These are phyloP conservation scores for Leptinotarsa undecemlineata DNA, from an alignment of 1,140 invertebrate species.

Conservation along the genomic window DNA sequence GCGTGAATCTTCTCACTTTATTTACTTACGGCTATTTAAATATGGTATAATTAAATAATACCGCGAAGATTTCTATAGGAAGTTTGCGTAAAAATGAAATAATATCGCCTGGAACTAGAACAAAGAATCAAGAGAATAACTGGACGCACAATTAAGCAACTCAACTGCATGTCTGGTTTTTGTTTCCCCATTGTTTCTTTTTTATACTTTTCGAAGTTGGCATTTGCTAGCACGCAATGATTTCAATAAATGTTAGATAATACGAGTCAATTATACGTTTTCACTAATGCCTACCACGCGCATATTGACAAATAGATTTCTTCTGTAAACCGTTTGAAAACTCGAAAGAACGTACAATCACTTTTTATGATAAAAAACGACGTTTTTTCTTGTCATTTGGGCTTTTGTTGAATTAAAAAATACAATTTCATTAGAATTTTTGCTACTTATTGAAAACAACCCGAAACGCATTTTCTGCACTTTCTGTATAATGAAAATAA, in stretches of 20 bases:
- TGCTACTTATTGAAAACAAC: no score
- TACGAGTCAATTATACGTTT: background rate
- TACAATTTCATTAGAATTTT: no score
- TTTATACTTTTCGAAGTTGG: background rate
- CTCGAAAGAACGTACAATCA: no score
- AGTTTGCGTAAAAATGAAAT: slow-evolving; percentile 8
- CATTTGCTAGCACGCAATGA: background rate
- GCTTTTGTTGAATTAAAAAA: no score
- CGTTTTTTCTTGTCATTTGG: no score
- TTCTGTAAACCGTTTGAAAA: no score
- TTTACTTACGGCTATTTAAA: slow-evolving; percentile 1
- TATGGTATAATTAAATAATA: background rate
- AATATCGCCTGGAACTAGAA: background rate
- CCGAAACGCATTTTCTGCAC: no score
- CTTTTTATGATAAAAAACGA: no score
- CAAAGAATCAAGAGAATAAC: background rate
- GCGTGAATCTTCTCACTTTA: slow-evolving; percentile 5
- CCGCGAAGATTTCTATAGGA: background rate
- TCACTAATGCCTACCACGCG: background rate
- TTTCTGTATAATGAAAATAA: no score
- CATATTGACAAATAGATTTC: no score
- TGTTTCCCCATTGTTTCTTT: slow-evolving; percentile 3
- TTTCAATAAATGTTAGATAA: background rate
- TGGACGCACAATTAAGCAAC: slow-evolving; percentile 5
- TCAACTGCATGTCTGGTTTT: background rate